Evolutionary conservation across 2,113 vertebrate genomes (phyloP).

Genomic region (Nesoenas mayeri): DNA sequence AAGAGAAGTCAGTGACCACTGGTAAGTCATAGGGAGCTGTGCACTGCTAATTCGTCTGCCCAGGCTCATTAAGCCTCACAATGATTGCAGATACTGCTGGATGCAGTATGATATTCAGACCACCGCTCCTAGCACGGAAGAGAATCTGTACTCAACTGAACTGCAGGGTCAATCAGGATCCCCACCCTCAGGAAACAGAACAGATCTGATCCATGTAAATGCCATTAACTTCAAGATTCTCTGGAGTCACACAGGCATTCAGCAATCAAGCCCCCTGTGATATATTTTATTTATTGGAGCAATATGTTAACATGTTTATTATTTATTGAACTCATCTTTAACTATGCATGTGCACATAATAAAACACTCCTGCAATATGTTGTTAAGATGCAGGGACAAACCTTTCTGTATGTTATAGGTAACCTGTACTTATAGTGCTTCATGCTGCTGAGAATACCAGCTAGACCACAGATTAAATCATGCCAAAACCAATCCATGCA

Average conservation of each 20-base stretch:
- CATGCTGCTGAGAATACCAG: background rate
- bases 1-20: background rate
- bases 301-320: background rate
- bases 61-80: background rate
- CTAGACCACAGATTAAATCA: slow-evolving; percentile 4
- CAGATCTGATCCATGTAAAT: background rate
- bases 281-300: background rate
- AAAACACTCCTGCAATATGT: background rate
- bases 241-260: background rate
- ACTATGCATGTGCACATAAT: background rate
- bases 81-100: background rate
- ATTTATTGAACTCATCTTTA: slow-evolving; percentile 8
- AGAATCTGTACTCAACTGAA: background rate
- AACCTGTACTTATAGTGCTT: background rate
- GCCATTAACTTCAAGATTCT: background rate
- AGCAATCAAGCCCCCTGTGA: background rate
- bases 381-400: background rate
- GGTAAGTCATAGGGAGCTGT: background rate
- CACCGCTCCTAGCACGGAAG: background rate
- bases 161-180: background rate
- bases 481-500: background rate
- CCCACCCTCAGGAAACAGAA: background rate
- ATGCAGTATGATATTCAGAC: background rate
- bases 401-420: background rate
- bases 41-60: background rate